phyloP scores from a whole-genome alignment of 1,140 invertebrate genomes.

The Calliphora vicina region DNA sequence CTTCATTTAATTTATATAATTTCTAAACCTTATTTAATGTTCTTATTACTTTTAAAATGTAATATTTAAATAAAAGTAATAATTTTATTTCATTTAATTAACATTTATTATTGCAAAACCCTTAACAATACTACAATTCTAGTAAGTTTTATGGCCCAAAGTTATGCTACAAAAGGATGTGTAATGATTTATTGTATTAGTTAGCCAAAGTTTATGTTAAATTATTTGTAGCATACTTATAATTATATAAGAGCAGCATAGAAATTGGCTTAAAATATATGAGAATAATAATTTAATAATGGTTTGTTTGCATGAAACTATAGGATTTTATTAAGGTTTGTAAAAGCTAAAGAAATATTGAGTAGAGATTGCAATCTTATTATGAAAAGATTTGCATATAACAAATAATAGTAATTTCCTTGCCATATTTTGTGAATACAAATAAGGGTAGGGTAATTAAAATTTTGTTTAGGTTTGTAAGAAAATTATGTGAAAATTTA shows the following conservation, averaged over 20 bases:
- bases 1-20: no score
- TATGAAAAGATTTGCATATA: background rate
- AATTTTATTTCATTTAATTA: background rate
- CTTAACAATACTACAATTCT: background rate
- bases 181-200: background rate
- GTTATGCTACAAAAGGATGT: background rate
- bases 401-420: no score
- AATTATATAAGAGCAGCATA: background rate
- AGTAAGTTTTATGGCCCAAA: background rate
- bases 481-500: no score
- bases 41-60: no score
- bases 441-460: no score
- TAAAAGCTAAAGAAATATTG: no score
- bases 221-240: background rate
- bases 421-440: no score
- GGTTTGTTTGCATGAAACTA: background rate
- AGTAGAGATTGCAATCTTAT: no score
- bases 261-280: background rate
- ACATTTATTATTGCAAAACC: background rate
- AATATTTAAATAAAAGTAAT: no score
- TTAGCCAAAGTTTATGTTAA: background rate
- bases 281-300: background rate
- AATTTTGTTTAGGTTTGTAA: no score
- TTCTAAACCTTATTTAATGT: no score
- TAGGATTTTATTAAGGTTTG: no score